phyloP scores from a whole-genome alignment of 2,888 invertebrate genomes.

The Mylabris sibirica region DNA sequence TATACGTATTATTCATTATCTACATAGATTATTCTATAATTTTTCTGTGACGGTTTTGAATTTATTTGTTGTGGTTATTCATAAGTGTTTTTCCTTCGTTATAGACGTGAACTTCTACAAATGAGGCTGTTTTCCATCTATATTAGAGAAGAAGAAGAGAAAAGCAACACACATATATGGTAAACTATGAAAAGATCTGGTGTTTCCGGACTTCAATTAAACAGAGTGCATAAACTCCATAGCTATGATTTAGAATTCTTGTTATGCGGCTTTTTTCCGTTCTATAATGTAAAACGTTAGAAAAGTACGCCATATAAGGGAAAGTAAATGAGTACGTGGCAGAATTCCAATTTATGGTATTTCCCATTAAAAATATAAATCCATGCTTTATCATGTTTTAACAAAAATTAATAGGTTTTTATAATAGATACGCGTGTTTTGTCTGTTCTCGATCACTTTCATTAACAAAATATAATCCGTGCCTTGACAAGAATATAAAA shows the following conservation, averaged over 20 bases:
- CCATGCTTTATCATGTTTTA: constrained; percentile 25
- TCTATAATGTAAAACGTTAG: constrained; percentile 32
- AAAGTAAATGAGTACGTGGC: not conserved
- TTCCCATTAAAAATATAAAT: constrained; percentile 33
- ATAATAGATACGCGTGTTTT: not conserved
- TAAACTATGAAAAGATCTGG: constrained; percentile 21
- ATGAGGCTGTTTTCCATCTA: not conserved
- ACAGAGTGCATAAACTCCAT: constrained; percentile 45
- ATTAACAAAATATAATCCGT: not conserved
- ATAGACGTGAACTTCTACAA: not conserved
- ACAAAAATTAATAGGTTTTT: constrained; percentile 34
- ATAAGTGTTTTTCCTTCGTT: not conserved
- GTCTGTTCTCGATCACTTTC: not conserved
- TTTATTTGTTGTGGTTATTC: too few species aligned
- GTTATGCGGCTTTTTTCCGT: constrained; percentile 7
- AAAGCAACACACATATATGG: too few species aligned
- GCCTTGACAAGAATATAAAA: not conserved
- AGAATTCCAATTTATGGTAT: constrained; percentile 41
- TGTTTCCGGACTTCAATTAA: constrained; percentile 40
- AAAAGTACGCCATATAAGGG: not conserved
- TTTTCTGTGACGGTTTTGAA: not conserved
- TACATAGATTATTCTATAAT: not conserved
- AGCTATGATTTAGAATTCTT: constrained; percentile 40
- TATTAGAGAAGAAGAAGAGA: not conserved
- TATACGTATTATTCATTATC: not conserved